A percentile compares a stretch with the other conserved stretches of the same genome.
Conservation (phyloP, 2,113 vertebrate genomes). For the Macaca fascicularis region DNA sequence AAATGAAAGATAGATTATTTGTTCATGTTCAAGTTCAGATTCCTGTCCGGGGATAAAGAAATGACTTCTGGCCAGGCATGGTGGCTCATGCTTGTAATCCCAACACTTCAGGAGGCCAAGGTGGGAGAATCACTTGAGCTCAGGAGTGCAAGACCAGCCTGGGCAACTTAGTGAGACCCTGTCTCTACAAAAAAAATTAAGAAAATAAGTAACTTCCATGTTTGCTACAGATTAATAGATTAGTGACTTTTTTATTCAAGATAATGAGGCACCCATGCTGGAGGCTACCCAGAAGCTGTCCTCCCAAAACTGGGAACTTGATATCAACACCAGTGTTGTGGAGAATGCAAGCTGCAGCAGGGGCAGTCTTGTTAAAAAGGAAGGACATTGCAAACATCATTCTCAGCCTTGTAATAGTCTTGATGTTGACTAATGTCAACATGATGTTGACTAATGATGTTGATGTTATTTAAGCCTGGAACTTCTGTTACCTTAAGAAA, state of each 20-base stretch:
- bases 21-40: background rate
- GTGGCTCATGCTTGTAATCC: too few relatives aligned
- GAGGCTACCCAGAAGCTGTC: background rate
- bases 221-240: background rate
- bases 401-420: background rate
- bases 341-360: background rate
- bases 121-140: too few relatives aligned
- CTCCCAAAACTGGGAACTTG: background rate
- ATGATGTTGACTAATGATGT: background rate
- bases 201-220: background rate
- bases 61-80: background rate
- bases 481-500: background rate
- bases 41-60: background rate
- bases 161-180: too few relatives aligned
- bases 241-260: background rate
- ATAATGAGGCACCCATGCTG: background rate
- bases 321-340: background rate
- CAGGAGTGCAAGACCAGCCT: too few relatives aligned
- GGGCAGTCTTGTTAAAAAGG: background rate
- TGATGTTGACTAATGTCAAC: background rate
- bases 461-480: background rate
- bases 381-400: background rate
- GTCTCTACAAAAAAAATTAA: too few relatives aligned
- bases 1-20: background rate
- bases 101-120: too few relatives aligned